Conservation (phyloP, 2,888 invertebrate species). For the Drosophila longiperda region DNA sequence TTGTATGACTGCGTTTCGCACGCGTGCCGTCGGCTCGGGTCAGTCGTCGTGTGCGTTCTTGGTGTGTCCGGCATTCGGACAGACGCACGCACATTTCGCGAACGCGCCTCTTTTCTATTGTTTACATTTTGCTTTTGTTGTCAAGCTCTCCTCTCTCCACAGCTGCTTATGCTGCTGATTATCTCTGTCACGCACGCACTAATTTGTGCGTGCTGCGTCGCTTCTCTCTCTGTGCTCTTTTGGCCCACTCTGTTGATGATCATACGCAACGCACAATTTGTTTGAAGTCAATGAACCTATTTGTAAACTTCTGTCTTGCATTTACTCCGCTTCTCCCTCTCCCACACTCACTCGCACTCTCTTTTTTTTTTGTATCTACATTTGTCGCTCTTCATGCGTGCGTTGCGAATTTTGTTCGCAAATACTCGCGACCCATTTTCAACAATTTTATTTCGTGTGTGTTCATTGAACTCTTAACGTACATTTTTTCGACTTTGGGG, state of each 20-base stretch:
- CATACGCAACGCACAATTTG: constrained; percentile 52
- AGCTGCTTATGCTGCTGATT: constrained; percentile 3
- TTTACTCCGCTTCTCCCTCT: neutral
- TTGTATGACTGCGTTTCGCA: constrained; percentile 23
- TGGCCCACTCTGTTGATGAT: constrained; percentile 18
- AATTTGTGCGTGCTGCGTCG: constrained; percentile 44
- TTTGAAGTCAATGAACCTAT: constrained; percentile 76
- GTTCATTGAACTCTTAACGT: constrained; percentile 64
- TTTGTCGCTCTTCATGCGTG: constrained; percentile 42
- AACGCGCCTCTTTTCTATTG: constrained; percentile 57
- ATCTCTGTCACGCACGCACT: constrained; percentile 41
- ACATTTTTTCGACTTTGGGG: neutral
- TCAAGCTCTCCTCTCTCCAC: constrained; percentile 18
- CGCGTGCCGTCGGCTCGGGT: constrained; percentile 34
- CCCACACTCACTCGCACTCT: constrained; percentile 1
- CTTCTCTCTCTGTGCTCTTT: constrained; percentile 9
- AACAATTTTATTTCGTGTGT: constrained; percentile 8
- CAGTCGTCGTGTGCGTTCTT: constrained; percentile 12
- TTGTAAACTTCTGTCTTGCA: constrained; percentile 37
- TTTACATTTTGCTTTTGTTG: constrained; percentile 46
- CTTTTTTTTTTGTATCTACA: constrained; percentile 11
- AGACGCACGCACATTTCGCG: constrained; percentile 50
- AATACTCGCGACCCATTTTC: constrained; percentile 42
- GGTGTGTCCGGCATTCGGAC: constrained; percentile 8
- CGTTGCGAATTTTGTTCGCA: constrained; percentile 47